Evolutionary conservation across 2,888 invertebrate genomes (phyloP).

Genomic region (Antheraea assamensis): DNA sequence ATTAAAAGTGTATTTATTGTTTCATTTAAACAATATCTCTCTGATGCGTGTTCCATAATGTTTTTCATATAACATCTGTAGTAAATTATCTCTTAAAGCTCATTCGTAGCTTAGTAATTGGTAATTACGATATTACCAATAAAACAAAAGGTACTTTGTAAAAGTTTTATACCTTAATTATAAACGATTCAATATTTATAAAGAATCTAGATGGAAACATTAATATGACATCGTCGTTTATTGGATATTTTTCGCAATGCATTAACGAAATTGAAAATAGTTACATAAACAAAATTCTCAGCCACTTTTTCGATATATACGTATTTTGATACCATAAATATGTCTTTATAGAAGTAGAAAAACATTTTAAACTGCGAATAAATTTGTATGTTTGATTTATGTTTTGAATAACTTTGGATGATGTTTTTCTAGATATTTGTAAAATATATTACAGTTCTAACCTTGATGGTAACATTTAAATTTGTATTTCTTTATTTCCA

Average conservation of each 20-base stretch:
- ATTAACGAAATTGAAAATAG: background rate
- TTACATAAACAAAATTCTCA: background rate
- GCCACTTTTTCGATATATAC: background rate
- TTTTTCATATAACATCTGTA: too few relatives aligned
- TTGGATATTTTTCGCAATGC: background rate
- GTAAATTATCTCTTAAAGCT: too few relatives aligned
- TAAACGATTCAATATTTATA: background rate
- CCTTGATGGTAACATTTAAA: background rate
- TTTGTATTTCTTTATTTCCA: background rate
- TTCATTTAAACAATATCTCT: too few relatives aligned
- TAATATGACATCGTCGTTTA: too few relatives aligned
- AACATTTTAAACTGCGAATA: slow-evolving; percentile 5
- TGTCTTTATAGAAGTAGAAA: slow-evolving; percentile 16
- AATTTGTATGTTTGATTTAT: slow-evolving; percentile 6
- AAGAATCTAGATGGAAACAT: background rate
- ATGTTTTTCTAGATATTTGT: slow-evolving; percentile 10
- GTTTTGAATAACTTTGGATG: background rate
- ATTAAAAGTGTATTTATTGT: background rate
- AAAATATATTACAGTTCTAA: slow-evolving; percentile 4
- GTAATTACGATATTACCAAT: too few relatives aligned
- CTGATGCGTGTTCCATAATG: too few relatives aligned
- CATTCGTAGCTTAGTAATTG: too few relatives aligned
- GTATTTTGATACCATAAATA: slow-evolving; percentile 14
- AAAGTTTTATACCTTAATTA: background rate
- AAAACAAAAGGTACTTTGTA: too few relatives aligned